Base-by-base conservation (phyloP, 2,888 invertebrate genomes). In the Vandiemenella viatica region DNA sequence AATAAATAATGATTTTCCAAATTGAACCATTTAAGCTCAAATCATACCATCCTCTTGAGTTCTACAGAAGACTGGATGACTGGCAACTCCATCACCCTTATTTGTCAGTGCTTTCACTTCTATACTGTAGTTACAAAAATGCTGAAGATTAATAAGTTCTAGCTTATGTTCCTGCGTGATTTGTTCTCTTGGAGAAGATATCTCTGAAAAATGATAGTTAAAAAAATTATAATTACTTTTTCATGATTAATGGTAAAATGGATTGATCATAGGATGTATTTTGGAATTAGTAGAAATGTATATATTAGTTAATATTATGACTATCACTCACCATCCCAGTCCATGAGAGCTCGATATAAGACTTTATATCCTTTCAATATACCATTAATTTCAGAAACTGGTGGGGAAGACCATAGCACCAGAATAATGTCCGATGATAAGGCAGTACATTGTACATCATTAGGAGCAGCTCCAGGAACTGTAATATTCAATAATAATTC, bases 121-220 rank as follows among this genome's bases (percentile, higher is more conserved):
- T 6, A 70, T 60, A 50, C 66, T 67, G 60, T 69, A 70, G 60
- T 70, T 70, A 13, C 68, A 66, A 58, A 59, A 68, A 45, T 62
- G 63, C 52, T 65, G 61, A 37, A 70, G 59, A 41, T 60, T 60
- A n/a, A 42, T 40, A 8, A 53, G 42, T 40, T 50, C 50, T 13
- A 53, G 26, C 26, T 50, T 50, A 10, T 37, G 42, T 16, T 32
- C 48, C 1, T 43, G 50, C 18, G 50, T 50, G 2, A 49, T 65
- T 43, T 47, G 41, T 37, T 50, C 50, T 18, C 26, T 8, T 16
- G 46, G 50, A 17, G 50, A 37, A 6, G 50, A 37, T n/a, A 46
- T 37, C 13, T 50, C 50, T 50, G 43, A 32, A 3, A 32, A n/a
- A 32, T 13, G n/a, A n/a, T 3, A 32, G 10, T 32, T 32, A n/a